Evolutionary conservation across 2,113 vertebrate species (phyloP).

Genomic region (Glaucidium brasilianum): DNA sequence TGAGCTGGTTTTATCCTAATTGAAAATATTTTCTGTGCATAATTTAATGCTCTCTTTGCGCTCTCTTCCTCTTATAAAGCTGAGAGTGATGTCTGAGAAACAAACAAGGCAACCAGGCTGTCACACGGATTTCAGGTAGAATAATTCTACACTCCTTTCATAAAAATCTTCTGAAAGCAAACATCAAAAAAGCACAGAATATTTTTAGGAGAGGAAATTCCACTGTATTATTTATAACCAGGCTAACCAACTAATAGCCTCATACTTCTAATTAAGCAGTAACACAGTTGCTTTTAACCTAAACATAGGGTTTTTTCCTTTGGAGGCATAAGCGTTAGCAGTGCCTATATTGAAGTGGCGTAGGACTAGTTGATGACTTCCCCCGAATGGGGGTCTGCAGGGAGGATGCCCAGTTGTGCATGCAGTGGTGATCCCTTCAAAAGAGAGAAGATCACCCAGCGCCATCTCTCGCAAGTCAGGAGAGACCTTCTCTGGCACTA

Average conservation of each 20-base stretch:
- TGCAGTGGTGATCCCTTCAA: fast-evolving
- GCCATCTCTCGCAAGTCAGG: neutral
- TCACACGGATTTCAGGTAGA: neutral
- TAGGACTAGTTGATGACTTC: neutral
- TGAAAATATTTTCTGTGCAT: neutral
- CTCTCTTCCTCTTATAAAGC: neutral
- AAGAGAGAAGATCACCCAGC: neutral
- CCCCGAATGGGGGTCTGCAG: neutral
- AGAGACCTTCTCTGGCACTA: neutral
- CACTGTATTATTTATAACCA: neutral
- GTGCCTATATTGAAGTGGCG: neutral
- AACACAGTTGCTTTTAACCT: neutral
- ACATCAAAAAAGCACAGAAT: neutral
- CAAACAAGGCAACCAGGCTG: neutral
- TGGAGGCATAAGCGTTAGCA: neutral
- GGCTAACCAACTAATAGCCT: neutral
- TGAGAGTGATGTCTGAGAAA: neutral
- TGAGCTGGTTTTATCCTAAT: neutral
- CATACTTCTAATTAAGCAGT: neutral
- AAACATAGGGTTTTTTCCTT: neutral
- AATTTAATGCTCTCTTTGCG: neutral
- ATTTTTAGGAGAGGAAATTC: neutral
- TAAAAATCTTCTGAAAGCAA: neutral
- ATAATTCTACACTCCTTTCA: neutral
- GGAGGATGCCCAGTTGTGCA: neutral